These are phyloP conservation scores for Corythucha ciliata DNA, from an alignment of 2,888 invertebrate genomes.

Conservation along the genomic window DNA sequence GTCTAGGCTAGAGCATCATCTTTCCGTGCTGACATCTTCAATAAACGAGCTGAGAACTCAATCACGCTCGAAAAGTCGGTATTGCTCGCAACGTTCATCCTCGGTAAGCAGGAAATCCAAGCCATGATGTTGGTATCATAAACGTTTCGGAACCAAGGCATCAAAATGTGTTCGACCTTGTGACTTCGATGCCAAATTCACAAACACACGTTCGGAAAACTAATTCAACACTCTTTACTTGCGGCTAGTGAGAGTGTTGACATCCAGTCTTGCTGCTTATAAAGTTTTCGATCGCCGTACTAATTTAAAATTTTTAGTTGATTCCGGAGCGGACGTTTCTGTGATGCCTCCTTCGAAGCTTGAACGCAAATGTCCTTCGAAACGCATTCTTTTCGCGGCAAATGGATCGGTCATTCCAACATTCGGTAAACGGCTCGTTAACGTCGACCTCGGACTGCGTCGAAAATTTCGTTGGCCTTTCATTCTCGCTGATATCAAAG, in stretches of 20 bases:
- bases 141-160: conserved; percentile 21
- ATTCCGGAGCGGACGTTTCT: conserved; percentile 26
- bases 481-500: conserved; percentile 13
- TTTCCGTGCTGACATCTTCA: too few relatives aligned
- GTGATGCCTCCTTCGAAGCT: conserved; percentile 2
- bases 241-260: conserved; percentile 5
- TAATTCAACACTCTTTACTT: conserved; percentile 7
- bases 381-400: conserved; percentile 11
- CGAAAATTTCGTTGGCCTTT: conserved; percentile 20
- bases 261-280: conserved; percentile 11
- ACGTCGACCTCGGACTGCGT: conserved; percentile 19
- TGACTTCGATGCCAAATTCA: too few relatives aligned
- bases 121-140: too few relatives aligned
- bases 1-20: too few relatives aligned
- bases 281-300: conserved; percentile 11
- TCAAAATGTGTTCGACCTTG: conserved; percentile 22
- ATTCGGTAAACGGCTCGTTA: conserved; percentile 4
- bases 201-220: too few relatives aligned
- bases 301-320: conserved; percentile 24
- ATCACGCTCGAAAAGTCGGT: too few relatives aligned
- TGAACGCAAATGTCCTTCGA: background rate
- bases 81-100: too few relatives aligned
- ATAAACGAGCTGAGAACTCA: too few relatives aligned
- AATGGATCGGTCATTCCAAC: conserved; percentile 16
- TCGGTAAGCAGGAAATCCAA: too few relatives aligned